phyloP scores from a whole-genome alignment of 2,113 vertebrate genomes.

The Oncorhynchus keta region DNA sequence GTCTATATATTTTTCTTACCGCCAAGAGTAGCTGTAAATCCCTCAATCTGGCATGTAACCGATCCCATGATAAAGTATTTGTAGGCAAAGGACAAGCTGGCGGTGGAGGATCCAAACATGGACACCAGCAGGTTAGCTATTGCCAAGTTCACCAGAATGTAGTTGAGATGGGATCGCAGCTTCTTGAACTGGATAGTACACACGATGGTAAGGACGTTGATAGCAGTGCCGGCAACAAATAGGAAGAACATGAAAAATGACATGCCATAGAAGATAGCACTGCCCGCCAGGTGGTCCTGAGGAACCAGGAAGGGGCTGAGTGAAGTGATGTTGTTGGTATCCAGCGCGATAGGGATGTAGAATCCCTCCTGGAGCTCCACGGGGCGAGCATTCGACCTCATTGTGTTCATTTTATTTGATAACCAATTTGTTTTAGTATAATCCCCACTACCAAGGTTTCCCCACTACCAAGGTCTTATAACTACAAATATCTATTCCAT shows the following conservation, averaged over 20 bases:
- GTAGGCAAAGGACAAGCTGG: slow-evolving; percentile 69
- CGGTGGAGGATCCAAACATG: slow-evolving; percentile 68
- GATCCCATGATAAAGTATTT: slow-evolving; percentile 74
- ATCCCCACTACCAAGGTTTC: neutral
- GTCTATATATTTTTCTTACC: slow-evolving; percentile 54
- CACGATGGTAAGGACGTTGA: slow-evolving; percentile 71
- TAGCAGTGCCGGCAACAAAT: slow-evolving; percentile 54
- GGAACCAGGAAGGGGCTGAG: slow-evolving; percentile 77
- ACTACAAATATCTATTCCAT: too few species aligned
- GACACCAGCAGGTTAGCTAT: slow-evolving; percentile 74
- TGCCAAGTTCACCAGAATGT: slow-evolving; percentile 80
- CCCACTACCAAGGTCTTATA: neutral
- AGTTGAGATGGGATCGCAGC: slow-evolving; percentile 79
- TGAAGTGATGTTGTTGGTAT: slow-evolving; percentile 67
- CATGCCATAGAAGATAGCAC: slow-evolving; percentile 63
- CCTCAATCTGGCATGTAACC: slow-evolving; percentile 74
- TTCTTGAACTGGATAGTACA: slow-evolving; percentile 76
- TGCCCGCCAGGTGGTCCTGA: slow-evolving; percentile 75
- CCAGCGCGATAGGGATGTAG: slow-evolving; percentile 71
- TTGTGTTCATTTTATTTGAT: slow-evolving; percentile 31
- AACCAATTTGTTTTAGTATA: neutral
- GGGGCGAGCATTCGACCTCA: slow-evolving; percentile 49
- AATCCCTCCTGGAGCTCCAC: slow-evolving; percentile 73
- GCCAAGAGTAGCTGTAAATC: slow-evolving; percentile 71
- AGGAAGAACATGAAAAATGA: slow-evolving; percentile 72